Conservation (phyloP, 2,888 invertebrate species). For the Harpalus rubripes region DNA sequence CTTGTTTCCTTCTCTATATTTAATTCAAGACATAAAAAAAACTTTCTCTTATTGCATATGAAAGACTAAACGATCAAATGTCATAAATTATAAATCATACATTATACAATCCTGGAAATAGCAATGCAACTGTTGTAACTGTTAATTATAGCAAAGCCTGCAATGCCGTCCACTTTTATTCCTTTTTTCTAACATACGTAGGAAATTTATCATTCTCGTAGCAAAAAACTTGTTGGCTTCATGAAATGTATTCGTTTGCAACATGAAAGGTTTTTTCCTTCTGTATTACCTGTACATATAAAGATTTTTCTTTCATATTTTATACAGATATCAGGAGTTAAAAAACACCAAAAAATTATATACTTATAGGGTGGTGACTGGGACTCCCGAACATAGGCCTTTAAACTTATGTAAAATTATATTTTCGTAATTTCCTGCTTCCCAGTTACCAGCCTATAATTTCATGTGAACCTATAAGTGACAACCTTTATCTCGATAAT, state of each 20-base stretch:
- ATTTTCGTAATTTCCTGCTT: too few species aligned
- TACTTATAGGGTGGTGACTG: too few species aligned
- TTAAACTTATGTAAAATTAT: too few species aligned
- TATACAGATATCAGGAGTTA: too few species aligned
- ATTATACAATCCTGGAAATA: constrained; percentile 1
- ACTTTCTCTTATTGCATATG: not conserved
- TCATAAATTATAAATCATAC: not conserved
- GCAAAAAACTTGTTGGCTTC: not conserved
- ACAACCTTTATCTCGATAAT: too few species aligned
- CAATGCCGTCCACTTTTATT: not conserved
- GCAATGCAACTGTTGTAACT: not conserved
- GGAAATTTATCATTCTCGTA: not conserved
- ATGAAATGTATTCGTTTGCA: not conserved
- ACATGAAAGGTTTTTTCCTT: constrained; percentile 61
- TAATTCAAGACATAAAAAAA: not conserved
- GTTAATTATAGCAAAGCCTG: not conserved
- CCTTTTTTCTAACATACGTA: not conserved
- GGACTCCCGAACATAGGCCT: too few species aligned
- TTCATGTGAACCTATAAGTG: too few species aligned
- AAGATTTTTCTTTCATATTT: too few species aligned
- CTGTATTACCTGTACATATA: too few species aligned
- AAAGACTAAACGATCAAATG: not conserved
- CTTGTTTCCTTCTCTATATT: too few species aligned
- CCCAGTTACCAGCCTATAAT: too few species aligned
- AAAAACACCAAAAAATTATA: too few species aligned